Base-by-base conservation (phyloP, 1,140 invertebrate species). In the Babylonia areolata region DNA sequence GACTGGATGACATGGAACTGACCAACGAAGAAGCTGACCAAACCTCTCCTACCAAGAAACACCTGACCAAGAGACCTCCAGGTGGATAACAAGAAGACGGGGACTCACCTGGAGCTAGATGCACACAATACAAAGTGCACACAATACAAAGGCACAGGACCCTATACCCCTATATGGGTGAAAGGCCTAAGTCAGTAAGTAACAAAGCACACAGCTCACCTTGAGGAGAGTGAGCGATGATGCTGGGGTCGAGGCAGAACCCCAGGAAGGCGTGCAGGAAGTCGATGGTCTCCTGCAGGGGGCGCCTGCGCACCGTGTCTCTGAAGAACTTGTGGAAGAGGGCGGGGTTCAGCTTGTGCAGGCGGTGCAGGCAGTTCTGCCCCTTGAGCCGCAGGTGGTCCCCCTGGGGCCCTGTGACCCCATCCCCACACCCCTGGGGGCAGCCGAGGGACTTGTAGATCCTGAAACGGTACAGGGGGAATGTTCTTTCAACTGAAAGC, bases 251-350 rank as follows among this genome's bases (percentile, higher is more conserved):
- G 78, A 97, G 96, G 94, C 99, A 99, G 93, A 98, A 99, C 31
- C 98, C 98, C 64, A 99, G 96, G 91, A 99, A 98, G 9, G 98
- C 96, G 94, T 99, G 99, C 75, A 99, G 97, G 91, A 99, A 97
- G 91, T 99, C 98, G 3, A 99, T 93, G 20, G 99, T 96, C 81
- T 98, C 97, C 3, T 96, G 94, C 35, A 99, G 94, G 0, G 97
- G 96, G 46, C 97, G 96, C 6, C 95, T 95, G 78, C 96, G 96
- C 0, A 99, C 96, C 94, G 98, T 97, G 73, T 97, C 95, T 86
- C 96, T 95, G 28, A 99, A 94, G 88, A 97, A 98, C 64, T 91
- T 92, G 69, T 95, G 95, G 51, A 98, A 97, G 79, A 92, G 85
- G 23, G 90, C n/a, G 35, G 91, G 88, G 87, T 95, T 93, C 54